Evolutionary conservation across 2,888 invertebrate species (phyloP).

Genomic region (Ennomos quercinarius): DNA sequence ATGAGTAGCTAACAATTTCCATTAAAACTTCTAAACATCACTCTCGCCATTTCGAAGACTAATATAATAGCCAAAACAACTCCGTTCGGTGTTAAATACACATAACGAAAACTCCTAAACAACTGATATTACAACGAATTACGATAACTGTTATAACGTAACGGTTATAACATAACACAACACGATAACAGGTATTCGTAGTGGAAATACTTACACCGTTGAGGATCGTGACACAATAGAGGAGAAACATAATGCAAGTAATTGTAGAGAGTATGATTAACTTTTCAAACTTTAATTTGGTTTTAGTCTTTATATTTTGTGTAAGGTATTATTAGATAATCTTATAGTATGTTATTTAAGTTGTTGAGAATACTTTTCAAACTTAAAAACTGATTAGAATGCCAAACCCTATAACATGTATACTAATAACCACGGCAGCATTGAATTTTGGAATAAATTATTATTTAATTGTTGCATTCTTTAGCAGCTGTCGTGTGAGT

Average conservation of each 20-base stretch:
- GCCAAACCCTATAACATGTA: too few species aligned
- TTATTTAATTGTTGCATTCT: too few species aligned
- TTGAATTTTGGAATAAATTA: too few species aligned
- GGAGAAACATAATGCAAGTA: background rate
- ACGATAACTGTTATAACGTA: slow-evolving; percentile 26
- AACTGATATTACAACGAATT: slow-evolving; percentile 31
- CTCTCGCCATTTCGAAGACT: slow-evolving; percentile 8
- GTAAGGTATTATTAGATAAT: too few species aligned
- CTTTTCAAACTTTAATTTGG: too few species aligned
- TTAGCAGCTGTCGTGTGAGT: too few species aligned
- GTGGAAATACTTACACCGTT: slow-evolving; percentile 2
- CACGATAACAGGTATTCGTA: slow-evolving; percentile 29
- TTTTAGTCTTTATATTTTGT: too few species aligned
- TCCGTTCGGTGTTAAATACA: slow-evolving; percentile 23
- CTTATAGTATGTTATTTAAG: too few species aligned
- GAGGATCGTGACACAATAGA: background rate
- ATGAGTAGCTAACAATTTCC: background rate
- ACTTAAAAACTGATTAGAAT: too few species aligned
- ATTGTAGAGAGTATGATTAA: too few species aligned
- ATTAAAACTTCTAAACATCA: slow-evolving; percentile 6
- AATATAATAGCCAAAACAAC: slow-evolving; percentile 14
- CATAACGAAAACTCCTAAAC: slow-evolving; percentile 33
- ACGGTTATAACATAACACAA: slow-evolving; percentile 22
- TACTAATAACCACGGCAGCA: too few species aligned
- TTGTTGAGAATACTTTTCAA: too few species aligned